Evolutionary conservation across 1,140 invertebrate species (phyloP).

Genomic region (Wasmannia auropunctata): DNA sequence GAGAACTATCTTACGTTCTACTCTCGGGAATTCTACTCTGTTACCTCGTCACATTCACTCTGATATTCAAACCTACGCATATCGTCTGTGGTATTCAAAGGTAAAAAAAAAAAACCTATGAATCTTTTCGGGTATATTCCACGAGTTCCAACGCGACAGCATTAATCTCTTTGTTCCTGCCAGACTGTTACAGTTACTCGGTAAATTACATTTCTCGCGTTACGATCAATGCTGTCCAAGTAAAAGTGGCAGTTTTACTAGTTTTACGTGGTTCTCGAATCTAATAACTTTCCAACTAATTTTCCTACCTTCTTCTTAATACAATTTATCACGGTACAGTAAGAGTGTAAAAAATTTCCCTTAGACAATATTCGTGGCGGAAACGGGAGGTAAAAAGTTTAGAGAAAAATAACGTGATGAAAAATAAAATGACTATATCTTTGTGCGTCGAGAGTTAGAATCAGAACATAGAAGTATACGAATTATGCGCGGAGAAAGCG

Average conservation of each 20-base stretch:
- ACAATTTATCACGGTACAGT: not conserved
- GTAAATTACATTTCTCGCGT: conserved; percentile 29
- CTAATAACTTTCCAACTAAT: conserved; percentile 10
- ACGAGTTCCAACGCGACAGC: not conserved
- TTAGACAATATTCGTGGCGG: not conserved
- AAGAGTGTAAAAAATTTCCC: not conserved
- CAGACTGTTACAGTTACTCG: not conserved
- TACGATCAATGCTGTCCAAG: conserved; percentile 3
- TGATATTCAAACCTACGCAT: conserved; percentile 92
- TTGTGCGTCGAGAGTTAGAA: not conserved
- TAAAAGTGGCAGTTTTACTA: conserved; percentile 12
- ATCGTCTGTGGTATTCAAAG: conserved; percentile 91
- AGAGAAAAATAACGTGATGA: not conserved
- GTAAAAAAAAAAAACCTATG: conserved; percentile 82
- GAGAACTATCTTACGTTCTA: conserved; percentile 95
- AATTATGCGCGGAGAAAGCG: not conserved
- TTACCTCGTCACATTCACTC: conserved; percentile 94
- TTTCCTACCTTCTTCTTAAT: not conserved
- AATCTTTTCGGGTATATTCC: conserved; percentile 21
- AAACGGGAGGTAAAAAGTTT: not conserved
- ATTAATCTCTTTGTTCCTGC: conserved; percentile 24
- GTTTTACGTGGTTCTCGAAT: not conserved
- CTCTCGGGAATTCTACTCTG: conserved; percentile 95
- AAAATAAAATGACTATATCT: not conserved
- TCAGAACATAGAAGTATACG: not conserved